These are phyloP conservation scores for Heliconius ismenius DNA, from an alignment of 2,888 invertebrate genomes.

Conservation along the genomic window DNA sequence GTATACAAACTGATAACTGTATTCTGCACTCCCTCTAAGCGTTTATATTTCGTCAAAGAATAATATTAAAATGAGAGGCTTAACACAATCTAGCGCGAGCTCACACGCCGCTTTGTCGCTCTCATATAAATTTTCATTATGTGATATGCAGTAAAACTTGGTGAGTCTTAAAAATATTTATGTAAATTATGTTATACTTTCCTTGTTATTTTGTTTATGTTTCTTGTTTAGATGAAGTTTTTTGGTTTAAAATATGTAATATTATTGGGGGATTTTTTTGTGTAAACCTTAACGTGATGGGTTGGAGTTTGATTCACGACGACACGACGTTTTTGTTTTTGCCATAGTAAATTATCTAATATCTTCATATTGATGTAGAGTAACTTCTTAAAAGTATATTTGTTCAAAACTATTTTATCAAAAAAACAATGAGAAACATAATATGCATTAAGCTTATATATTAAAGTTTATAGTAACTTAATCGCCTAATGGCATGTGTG, in stretches of 20 bases:
- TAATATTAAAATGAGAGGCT: constrained; percentile 41
- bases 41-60: constrained; percentile 32
- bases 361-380: too few species aligned
- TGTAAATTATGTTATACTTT: constrained; percentile 22
- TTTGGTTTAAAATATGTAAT: not conserved
- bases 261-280: not conserved
- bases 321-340: not conserved
- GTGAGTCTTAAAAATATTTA: constrained; percentile 35
- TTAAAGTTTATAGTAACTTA: constrained; percentile 5
- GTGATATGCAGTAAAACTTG: constrained; percentile 42
- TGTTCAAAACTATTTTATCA: not conserved
- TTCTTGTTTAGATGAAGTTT: not conserved
- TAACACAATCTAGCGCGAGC: constrained; percentile 36
- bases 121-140: constrained; percentile 45
- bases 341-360: too few species aligned
- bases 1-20: constrained; percentile 11
- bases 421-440: not conserved
- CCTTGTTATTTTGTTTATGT: not conserved
- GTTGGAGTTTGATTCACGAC: not conserved
- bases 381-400: too few species aligned
- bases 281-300: not conserved
- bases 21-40: not conserved
- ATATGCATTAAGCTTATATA: not conserved
- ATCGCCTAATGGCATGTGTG: constrained; percentile 8
- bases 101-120: constrained; percentile 41